These are phyloP conservation scores for Oreochromis niloticus DNA, from an alignment of 2,113 vertebrate species.

Conservation along the genomic window DNA sequence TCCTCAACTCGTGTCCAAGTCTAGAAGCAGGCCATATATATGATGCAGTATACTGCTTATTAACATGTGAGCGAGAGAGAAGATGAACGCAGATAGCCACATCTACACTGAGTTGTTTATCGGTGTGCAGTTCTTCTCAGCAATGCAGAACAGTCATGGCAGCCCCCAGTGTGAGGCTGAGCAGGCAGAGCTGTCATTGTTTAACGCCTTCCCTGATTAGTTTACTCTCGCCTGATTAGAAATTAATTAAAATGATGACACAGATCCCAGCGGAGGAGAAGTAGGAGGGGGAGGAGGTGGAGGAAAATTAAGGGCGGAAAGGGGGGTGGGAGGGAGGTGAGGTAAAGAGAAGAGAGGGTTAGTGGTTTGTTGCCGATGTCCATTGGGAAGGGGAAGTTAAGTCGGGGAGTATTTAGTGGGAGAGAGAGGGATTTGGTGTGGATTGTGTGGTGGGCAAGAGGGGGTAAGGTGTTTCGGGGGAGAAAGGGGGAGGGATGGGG, in stretches of 20 bases:
- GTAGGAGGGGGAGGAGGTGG: conserved; percentile 13
- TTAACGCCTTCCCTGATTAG: conserved; percentile 77
- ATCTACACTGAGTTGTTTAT: conserved; percentile 51
- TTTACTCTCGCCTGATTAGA: conserved; percentile 81
- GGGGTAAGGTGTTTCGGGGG: conserved; percentile 57
- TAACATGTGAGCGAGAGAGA: conserved; percentile 44
- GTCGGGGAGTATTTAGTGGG: conserved; percentile 49
- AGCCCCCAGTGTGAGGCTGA: conserved; percentile 58
- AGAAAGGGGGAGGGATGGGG: neutral
- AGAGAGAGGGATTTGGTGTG: conserved; percentile 54
- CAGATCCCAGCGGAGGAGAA: conserved; percentile 70
- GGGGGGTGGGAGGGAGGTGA: neutral
- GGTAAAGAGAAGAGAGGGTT: conserved; percentile 33
- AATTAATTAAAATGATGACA: conserved; percentile 83
- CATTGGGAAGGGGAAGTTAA: conserved; percentile 55
- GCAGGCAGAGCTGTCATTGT: conserved; percentile 71
- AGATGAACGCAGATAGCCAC: conserved; percentile 44
- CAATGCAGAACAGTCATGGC: conserved; percentile 63
- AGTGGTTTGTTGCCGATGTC: conserved; percentile 59
- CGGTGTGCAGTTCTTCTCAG: conserved; percentile 44
- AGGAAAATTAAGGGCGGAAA: neutral
- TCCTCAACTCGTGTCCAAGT: neutral
- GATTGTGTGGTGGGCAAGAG: conserved; percentile 46
- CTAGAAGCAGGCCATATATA: conserved; percentile 20
- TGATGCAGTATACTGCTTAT: neutral